Evolutionary conservation across 2,113 vertebrate species (phyloP).

Genomic region (Eulemur rufifrons): DNA sequence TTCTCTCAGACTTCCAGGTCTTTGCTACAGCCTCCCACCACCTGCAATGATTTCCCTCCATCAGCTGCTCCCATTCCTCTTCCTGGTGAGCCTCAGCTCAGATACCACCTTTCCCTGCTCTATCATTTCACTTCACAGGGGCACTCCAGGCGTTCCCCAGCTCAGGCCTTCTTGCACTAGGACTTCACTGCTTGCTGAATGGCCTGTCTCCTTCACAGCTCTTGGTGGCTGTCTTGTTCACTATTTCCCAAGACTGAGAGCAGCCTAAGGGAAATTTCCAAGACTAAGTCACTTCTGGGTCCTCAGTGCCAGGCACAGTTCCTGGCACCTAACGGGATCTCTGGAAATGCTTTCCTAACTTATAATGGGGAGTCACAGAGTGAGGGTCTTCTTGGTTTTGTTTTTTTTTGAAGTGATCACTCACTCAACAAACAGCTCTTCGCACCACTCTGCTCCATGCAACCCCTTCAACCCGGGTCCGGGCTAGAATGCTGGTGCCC

Average conservation of each 20-base stretch:
- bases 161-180: not conserved
- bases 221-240: not conserved
- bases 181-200: not conserved
- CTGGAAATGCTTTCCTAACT: not conserved
- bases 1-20: not conserved
- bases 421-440: not conserved
- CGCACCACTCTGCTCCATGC: not conserved
- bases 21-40: not conserved
- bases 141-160: not conserved
- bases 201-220: not conserved
- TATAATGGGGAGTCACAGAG: not conserved
- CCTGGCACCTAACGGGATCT: not conserved
- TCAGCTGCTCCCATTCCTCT: not conserved
- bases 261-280: not conserved
- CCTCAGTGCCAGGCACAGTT: not conserved
- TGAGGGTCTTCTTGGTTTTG: not conserved
- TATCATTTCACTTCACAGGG: not conserved
- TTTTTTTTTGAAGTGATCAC: not conserved
- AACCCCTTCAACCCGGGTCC: not conserved
- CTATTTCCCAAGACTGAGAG: not conserved
- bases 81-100: not conserved
- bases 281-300: not conserved
- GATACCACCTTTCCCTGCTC: not conserved
- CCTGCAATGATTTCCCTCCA: not conserved
- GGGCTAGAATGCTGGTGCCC: not conserved